Conservation (phyloP, 2,797 vertebrate genomes). For the Valencia hispanica region DNA sequence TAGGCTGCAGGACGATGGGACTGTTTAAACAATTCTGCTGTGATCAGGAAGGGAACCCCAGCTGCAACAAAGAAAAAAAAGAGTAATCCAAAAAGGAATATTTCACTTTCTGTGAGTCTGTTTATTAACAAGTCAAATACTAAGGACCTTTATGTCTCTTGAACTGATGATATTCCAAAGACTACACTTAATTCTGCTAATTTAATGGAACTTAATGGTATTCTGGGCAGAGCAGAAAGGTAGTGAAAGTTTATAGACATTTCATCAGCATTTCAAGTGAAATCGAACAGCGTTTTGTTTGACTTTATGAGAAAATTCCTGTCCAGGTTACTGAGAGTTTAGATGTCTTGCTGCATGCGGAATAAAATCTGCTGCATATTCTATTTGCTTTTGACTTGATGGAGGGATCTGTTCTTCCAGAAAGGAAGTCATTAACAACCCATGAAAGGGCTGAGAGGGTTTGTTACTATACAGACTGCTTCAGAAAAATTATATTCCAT, state of each 20-base stretch:
- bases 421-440: too few relatives aligned
- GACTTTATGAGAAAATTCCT: neutral
- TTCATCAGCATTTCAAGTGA: neutral
- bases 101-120: neutral
- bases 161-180: neutral
- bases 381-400: neutral
- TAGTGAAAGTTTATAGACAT: neutral
- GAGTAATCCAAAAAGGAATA: neutral
- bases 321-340: neutral
- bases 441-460: too few relatives aligned
- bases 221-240: neutral
- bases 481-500: too few relatives aligned
- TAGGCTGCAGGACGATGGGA: slow-evolving; percentile 90
- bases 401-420: neutral
- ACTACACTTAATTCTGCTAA: neutral
- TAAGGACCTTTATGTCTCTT: neutral
- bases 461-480: too few relatives aligned
- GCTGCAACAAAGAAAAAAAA: slow-evolving; percentile 69
- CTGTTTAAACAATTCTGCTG: slow-evolving; percentile 90
- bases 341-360: neutral
- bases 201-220: neutral
- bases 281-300: neutral
- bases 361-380: neutral
- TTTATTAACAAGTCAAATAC: neutral
- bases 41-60: slow-evolving; percentile 89